phyloP scores from a whole-genome alignment of 2,888 invertebrate species.

The Lissocephala sabroskyi region DNA sequence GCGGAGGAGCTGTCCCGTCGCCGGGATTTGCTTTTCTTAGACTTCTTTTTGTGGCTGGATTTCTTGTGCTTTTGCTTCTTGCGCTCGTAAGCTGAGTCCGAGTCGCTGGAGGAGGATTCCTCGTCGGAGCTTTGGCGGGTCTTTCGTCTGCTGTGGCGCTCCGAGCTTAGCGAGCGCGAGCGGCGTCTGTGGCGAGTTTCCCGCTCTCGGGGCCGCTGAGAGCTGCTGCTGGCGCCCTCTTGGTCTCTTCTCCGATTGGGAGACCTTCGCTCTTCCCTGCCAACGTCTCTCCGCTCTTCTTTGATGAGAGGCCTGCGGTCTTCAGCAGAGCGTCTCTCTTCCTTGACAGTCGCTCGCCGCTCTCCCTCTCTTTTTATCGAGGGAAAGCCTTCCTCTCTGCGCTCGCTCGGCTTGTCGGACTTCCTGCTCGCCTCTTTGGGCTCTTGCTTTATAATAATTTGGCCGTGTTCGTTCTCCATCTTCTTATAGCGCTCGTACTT shows the following conservation, averaged over 20 bases:
- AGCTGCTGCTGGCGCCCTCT: constrained; percentile 19
- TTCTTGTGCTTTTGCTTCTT: constrained; percentile 46
- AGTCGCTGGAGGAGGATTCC: constrained; percentile 51
- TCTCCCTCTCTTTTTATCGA: too few species aligned
- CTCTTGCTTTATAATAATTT: constrained; percentile 51
- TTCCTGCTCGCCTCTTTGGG: constrained; percentile 12
- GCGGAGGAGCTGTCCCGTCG: constrained; percentile 12
- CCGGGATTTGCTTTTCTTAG: constrained; percentile 41
- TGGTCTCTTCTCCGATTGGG: too few species aligned
- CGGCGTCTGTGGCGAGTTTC: constrained; percentile 10
- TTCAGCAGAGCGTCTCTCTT: too few species aligned
- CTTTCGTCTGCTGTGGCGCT: constrained; percentile 9
- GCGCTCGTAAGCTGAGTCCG: constrained; percentile 47
- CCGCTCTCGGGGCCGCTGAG: constrained; percentile 13
- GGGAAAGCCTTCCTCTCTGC: too few species aligned
- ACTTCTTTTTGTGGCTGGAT: constrained; percentile 18
- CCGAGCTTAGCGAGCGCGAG: constrained; percentile 13
- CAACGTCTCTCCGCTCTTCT: too few species aligned
- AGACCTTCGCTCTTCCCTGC: too few species aligned
- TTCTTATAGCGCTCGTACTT: constrained; percentile 82
- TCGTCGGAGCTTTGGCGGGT: constrained; percentile 40
- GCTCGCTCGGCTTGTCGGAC: constrained; percentile 2
- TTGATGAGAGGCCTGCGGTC: too few species aligned
- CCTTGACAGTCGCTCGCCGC: too few species aligned
- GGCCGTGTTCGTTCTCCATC: constrained; percentile 66